These are phyloP conservation scores for Melieria crassipennis DNA, from an alignment of 2,888 invertebrate genomes.

Conservation along the genomic window DNA sequence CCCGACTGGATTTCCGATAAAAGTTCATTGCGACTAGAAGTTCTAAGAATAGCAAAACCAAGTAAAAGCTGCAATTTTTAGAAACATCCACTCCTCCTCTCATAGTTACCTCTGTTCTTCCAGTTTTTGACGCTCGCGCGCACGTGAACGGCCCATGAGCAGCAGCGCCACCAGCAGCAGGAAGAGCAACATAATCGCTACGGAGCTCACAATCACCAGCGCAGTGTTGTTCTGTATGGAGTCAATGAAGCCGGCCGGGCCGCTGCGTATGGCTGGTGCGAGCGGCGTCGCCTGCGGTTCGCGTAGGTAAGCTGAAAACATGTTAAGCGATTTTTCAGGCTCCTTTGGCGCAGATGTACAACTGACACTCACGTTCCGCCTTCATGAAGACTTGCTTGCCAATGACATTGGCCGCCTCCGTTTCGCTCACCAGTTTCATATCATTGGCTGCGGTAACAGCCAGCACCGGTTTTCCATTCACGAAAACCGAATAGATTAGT, in stretches of 20 bases:
- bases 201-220: conserved; percentile 57
- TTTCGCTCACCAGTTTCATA: conserved; percentile 82
- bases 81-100: background rate
- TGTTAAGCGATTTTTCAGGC: background rate
- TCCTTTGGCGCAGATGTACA: background rate
- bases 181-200: conserved; percentile 60
- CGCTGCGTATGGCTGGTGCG: conserved; percentile 61
- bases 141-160: conserved; percentile 59
- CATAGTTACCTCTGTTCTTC: conserved; percentile 56
- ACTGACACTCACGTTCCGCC: conserved; percentile 79
- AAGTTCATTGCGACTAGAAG: conserved; percentile 59
- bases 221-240: conserved; percentile 62
- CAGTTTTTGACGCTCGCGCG: conserved; percentile 41
- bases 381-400: conserved; percentile 82
- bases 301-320: conserved; percentile 58
- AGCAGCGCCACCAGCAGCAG: conserved; percentile 59
- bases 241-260: conserved; percentile 56
- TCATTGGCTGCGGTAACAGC: conserved; percentile 84
- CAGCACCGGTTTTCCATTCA: conserved; percentile 81
- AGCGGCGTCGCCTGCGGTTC: conserved; percentile 65
- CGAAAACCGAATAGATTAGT: conserved; percentile 83
- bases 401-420: conserved; percentile 78
- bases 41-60: conserved; percentile 43
- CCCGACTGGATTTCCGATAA: conserved; percentile 56
- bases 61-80: background rate